Percentiles rank a stretch among this genome's conserved stretches.
Evolutionary conservation across 2,797 vertebrate species (phyloP).

Genomic region (Otolemur crassicaudatus): DNA sequence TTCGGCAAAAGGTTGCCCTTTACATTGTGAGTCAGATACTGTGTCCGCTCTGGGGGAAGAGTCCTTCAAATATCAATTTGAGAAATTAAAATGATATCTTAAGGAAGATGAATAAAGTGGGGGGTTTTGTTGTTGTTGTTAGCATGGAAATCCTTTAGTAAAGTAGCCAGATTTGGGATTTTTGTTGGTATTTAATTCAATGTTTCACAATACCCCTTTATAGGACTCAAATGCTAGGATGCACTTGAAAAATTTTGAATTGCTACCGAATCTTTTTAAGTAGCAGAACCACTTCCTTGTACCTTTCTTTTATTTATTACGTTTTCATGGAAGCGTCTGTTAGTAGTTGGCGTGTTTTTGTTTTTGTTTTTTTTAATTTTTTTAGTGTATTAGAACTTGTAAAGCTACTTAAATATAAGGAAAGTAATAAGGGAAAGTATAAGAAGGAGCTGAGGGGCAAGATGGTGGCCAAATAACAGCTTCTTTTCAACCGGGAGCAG

Average conservation of each 20-base stretch:
- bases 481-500: no score
- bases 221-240: constrained; percentile 17
- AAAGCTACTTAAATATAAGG: background rate
- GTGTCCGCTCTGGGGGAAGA: background rate
- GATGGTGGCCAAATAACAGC: no score
- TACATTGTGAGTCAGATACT: background rate
- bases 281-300: background rate
- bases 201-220: background rate
- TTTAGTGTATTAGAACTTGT: background rate
- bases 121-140: constrained; percentile 3
- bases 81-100: constrained; percentile 61
- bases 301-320: background rate
- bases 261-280: background rate
- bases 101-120: constrained; percentile 44
- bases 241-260: background rate
- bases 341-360: background rate
- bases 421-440: no score
- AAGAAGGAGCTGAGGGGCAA: no score
- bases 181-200: constrained; percentile 48
- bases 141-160: constrained; percentile 7
- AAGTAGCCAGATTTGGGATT: constrained; percentile 44
- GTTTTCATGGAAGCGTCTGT: background rate
- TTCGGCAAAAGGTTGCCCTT: background rate
- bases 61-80: constrained; percentile 21
- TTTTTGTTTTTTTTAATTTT: background rate